Conservation (phyloP, 2,113 vertebrate species). For the Chloropsis hardwickii region DNA sequence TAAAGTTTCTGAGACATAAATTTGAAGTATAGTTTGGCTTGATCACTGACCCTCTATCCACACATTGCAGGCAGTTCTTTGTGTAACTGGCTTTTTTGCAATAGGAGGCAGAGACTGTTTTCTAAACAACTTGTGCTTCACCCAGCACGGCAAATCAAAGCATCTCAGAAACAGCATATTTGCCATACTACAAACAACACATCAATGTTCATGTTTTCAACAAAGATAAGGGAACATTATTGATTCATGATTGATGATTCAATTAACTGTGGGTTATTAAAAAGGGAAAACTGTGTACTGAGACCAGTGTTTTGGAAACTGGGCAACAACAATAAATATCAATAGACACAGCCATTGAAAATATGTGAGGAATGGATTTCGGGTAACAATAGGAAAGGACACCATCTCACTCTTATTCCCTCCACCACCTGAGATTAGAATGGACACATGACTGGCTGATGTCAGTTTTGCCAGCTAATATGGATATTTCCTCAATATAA, state of each 20-base stretch:
- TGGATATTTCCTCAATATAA: not conserved
- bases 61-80: not conserved
- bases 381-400: not conserved
- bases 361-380: not conserved
- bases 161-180: not conserved
- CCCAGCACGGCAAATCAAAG: not conserved
- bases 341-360: not conserved
- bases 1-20: constrained; percentile 32
- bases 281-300: not conserved
- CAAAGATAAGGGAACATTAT: not conserved
- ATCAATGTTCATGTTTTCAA: not conserved
- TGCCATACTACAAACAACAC: not conserved
- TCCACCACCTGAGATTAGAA: not conserved
- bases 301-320: not conserved
- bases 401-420: not conserved
- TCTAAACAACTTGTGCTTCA: not conserved
- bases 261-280: not conserved
- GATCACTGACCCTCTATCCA: not conserved
- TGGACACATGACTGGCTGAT: not conserved
- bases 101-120: not conserved
- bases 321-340: not conserved
- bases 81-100: not conserved
- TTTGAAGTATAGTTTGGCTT: constrained; percentile 2
- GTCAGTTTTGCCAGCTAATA: not conserved
- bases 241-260: not conserved